Percentiles rank a stretch among this genome's conserved stretches.
phyloP scores from a whole-genome alignment of 64 coral and sea anemone genomes.

The Montipora foliosa region DNA sequence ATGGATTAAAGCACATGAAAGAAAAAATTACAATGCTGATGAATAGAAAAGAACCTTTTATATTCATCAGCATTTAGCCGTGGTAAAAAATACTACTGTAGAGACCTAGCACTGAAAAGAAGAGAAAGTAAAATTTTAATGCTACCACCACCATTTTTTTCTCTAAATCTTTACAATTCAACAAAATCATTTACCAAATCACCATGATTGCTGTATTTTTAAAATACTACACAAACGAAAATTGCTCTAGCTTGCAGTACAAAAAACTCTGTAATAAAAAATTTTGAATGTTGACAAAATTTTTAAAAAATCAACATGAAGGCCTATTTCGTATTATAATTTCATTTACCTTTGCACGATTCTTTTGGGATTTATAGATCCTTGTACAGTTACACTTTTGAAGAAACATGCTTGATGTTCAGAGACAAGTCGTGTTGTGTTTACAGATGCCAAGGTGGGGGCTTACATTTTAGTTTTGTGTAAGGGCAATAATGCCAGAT shows the following conservation, averaged over 20 bases:
- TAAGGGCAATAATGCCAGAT: neutral
- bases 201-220: no score
- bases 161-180: no score
- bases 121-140: neutral
- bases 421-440: neutral
- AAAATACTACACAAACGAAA: neutral
- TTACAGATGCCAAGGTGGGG: neutral
- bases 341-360: conserved; percentile 17
- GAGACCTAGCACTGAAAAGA: neutral
- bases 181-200: neutral
- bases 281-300: neutral
- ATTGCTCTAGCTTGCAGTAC: no score
- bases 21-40: conserved; percentile 6
- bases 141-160: no score
- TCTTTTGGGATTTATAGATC: conserved; percentile 19
- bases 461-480: neutral
- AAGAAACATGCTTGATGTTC: conserved; percentile 31
- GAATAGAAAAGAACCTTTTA: neutral
- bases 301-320: neutral
- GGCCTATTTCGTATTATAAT: neutral
- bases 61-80: neutral
- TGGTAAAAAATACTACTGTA: neutral
- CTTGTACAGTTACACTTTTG: conserved; percentile 53
- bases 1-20: neutral
- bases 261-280: no score